Evolutionary conservation across 2,113 vertebrate genomes (phyloP), one percentile per base, ranked within the genome.

Genomic region (Neofelis nebulosa): DNA sequence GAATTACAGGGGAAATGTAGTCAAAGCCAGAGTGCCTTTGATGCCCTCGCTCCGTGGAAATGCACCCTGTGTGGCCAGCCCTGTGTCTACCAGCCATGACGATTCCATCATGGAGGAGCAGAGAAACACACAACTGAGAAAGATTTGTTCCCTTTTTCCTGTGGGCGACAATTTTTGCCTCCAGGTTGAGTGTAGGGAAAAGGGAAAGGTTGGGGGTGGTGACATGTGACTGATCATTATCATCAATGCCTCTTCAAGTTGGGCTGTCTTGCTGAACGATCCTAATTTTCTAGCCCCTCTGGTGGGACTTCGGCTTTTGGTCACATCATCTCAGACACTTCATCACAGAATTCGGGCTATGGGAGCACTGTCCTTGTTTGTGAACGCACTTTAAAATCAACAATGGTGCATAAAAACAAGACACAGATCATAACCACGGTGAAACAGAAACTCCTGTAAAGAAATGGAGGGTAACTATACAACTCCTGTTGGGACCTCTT

Each of bases 41-140:
- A 21, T 31, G 29, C 8, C 31, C 9, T 52, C 8, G 7, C 1
- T 33, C 33, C 1, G 0, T 0, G 5, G 57, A 76, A 73, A 33
- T 2, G 0, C 2, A 5, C 19, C 38, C 68, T 50, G 57, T 0
- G 1, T 0, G n/a, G 19, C 29, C 2, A 13, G 55, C 25, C 85
- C 41, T 2, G 18, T 16, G 21, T 63, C 36, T 25, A 27, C 36
- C 25, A 52, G 81, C 23, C 68, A 33, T 1, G 13, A 25, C 2
- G 2, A n/a, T 15, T 63, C 38, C 3, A 19, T 45, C 3, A 27
- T 11, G 1, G 6, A 16, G 21, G 66, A 27, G 21, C 38, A 36
- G 1, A 52, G 41, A 38, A 27, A 18, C 29, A 11, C 29, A n/a
- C 27, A 61, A 2, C 1, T 55, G 21, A 69, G 16, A 48, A 84